Conservation (phyloP, 1,140 invertebrate genomes). For the Oreohelix idahoensis region DNA sequence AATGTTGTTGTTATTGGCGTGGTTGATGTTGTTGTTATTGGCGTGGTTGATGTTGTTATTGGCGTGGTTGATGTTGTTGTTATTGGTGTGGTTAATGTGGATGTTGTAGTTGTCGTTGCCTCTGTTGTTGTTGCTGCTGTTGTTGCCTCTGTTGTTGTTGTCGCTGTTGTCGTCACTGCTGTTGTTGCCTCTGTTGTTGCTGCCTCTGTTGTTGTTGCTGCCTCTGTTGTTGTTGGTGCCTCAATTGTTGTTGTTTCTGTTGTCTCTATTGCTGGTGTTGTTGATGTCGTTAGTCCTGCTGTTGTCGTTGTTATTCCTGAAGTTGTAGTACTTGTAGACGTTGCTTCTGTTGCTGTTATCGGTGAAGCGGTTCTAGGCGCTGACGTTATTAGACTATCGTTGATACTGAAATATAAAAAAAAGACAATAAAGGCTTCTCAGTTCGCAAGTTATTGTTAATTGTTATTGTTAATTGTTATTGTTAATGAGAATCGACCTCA, state of each 20-base stretch:
- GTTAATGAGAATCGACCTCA: no score
- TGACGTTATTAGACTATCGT: neutral
- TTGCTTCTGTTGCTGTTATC: neutral
- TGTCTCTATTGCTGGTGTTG: neutral
- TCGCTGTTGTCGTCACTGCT: neutral
- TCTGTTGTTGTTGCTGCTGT: neutral
- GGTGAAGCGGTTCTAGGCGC: neutral
- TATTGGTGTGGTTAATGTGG: neutral
- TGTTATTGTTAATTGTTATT: no score
- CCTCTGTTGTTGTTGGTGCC: neutral
- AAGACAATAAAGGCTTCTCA: neutral
- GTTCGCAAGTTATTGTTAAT: no score
- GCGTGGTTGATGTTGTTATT: neutral
- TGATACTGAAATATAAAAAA: neutral
- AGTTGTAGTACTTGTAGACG: neutral
- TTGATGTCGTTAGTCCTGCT: neutral
- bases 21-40: neutral
- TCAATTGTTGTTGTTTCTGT: neutral
- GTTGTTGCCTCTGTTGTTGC: neutral
- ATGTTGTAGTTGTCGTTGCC: no score
- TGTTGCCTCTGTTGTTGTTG: neutral
- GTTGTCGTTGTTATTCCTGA: neutral
- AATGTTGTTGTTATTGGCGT: neutral
- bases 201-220: neutral
- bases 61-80: neutral